Conservation (phyloP, 2,888 invertebrate genomes). For the Apeira syringaria region DNA sequence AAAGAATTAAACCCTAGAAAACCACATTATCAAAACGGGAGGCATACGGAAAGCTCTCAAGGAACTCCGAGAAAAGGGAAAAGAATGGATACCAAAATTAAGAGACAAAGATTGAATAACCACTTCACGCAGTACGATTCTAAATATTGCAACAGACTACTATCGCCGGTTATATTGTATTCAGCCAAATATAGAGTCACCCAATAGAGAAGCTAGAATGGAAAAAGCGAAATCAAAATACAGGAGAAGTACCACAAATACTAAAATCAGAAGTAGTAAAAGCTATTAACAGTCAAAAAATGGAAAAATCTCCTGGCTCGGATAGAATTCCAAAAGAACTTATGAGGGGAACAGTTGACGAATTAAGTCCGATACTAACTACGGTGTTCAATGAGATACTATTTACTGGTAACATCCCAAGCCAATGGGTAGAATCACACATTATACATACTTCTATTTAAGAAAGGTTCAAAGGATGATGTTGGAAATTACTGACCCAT, state of each 20-base stretch:
- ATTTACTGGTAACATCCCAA: background rate
- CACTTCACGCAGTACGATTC: background rate
- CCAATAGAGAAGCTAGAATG: background rate
- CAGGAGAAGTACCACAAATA: no score
- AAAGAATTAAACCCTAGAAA: constrained; percentile 2
- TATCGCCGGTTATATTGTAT: background rate
- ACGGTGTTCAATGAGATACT: background rate
- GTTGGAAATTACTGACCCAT: no score
- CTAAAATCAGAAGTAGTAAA: no score
- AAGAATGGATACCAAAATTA: constrained; percentile 17
- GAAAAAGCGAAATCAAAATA: background rate
- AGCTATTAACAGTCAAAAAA: no score
- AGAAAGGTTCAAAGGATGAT: constrained; percentile 2
- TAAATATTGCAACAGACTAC: constrained; percentile 2
- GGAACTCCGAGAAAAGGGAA: constrained; percentile 11
- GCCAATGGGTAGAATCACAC: constrained; percentile 1
- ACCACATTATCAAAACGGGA: background rate
- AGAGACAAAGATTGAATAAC: background rate
- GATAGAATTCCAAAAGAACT: no score
- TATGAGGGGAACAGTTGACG: background rate
- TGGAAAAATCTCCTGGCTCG: no score
- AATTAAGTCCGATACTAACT: background rate
- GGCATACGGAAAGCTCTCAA: constrained; percentile 5
- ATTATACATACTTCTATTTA: constrained; percentile 1
- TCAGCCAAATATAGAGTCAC: background rate